phyloP scores from a whole-genome alignment of 2,113 vertebrate genomes.

The Anarhynchus alexandrinus region DNA sequence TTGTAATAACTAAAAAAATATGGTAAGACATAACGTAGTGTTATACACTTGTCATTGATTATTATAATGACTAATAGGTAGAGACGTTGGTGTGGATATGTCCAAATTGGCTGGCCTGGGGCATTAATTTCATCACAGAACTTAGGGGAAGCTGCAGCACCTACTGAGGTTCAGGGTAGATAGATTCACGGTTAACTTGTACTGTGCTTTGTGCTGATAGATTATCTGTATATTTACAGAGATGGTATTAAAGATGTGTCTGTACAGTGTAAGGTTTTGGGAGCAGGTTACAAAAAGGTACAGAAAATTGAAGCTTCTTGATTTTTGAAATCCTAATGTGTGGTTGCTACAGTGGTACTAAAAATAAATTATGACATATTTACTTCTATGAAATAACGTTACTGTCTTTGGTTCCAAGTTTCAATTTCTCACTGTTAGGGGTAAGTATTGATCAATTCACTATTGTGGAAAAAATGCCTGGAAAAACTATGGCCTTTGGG shows the following conservation, averaged over 20 bases:
- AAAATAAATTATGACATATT: not conserved
- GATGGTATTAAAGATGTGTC: not conserved
- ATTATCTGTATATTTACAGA: not conserved
- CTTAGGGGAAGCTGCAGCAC: not conserved
- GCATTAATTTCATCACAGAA: not conserved
- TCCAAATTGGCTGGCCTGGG: not conserved
- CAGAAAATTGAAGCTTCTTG: not conserved
- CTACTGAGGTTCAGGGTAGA: not conserved
- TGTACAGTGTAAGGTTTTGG: not conserved
- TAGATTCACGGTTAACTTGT: not conserved
- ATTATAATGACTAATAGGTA: not conserved
- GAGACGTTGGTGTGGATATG: not conserved
- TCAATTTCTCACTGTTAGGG: not conserved
- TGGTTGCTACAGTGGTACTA: not conserved
- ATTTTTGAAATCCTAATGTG: not conserved
- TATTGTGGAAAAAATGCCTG: not conserved
- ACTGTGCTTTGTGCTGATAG: not conserved
- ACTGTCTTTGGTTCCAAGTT: not conserved
- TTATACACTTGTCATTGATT: not conserved
- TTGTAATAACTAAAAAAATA: not conserved
- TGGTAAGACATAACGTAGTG: not conserved
- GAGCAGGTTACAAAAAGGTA: not conserved
- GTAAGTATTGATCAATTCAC: not conserved
- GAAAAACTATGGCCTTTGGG: not conserved
- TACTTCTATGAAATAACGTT: not conserved